Base-by-base conservation (phyloP, 2,888 invertebrate species). In the Latrodectus hesperus region DNA sequence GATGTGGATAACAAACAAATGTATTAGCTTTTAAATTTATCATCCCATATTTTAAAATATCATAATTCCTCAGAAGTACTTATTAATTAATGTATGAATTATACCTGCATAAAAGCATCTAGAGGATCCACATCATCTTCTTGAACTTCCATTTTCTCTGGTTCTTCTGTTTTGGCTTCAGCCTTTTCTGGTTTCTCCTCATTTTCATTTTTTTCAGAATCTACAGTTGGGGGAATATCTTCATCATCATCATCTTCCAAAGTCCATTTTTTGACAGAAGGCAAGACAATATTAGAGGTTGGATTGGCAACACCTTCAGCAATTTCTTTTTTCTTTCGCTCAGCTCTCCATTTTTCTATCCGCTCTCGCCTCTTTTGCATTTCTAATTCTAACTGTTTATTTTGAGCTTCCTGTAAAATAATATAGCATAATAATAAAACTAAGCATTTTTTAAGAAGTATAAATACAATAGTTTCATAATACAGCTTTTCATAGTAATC, bases 91-190 rank as follows among this genome's bases (percentile, higher is more conserved):
- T 38, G 2, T 38, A 38, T 4, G 38, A 6, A 78, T 79, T 94
- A 94, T 93, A 96, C 96, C 93, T 95, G 95, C 99, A 99, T 99
- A 92, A 96, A 99, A 9, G 99, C 99, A 94, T 99, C 99, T 52
- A 99, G 93, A 0, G 99, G 96, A 93, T 99, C 99, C 73, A 97
- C 95, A 92, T 98, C 98, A 89, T 96, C 96, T 90, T 95, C 95
- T n/a, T 82, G 85, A 14, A 91, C 90, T 78, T 91, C 92, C 89
- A 91, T 91, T 85, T 90, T 90, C 90, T 49, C 90, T 90, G 51
- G 90, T 89, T 78, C 89, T 51, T 70, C 90, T 71, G 82, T 80
- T 49, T 89, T 83, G 14, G 91, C 91, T 49, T 89, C 90, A 89
- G 88, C 89, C 64, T 89, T 77, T 88, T 88, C 87, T 49, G 91